Evolutionary conservation across 2,797 vertebrate genomes (phyloP).

Genomic region (Hyperoplus immaculatus): DNA sequence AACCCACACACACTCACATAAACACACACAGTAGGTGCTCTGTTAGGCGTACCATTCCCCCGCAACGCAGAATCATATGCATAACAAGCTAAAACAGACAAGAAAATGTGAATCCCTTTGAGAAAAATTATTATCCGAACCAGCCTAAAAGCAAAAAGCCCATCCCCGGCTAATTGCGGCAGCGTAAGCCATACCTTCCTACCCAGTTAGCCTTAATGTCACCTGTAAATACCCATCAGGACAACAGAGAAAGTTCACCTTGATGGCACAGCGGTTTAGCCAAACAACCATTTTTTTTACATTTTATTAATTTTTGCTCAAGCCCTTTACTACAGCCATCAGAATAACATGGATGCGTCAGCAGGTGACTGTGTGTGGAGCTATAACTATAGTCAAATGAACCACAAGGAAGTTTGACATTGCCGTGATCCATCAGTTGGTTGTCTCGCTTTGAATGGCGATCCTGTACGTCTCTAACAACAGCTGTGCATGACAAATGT

Average conservation of each 20-base stretch:
- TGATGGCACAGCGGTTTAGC: slow-evolving; percentile 36
- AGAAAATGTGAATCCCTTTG: slow-evolving; percentile 50
- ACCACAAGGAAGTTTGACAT: slow-evolving; percentile 2
- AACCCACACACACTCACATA: slow-evolving; percentile 38
- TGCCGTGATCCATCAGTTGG: slow-evolving; percentile 20
- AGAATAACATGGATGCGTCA: slow-evolving; percentile 14
- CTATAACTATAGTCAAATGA: slow-evolving; percentile 25
- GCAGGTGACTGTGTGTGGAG: slow-evolving; percentile 13
- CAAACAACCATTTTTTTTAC: slow-evolving; percentile 12
- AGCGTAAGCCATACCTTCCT: slow-evolving; percentile 52
- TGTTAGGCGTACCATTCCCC: slow-evolving; percentile 4
- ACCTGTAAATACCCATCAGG: slow-evolving; percentile 65
- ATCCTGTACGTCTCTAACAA: slow-evolving; percentile 34
- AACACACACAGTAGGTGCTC: slow-evolving; percentile 36
- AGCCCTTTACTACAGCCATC: slow-evolving; percentile 18
- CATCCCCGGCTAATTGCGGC: slow-evolving; percentile 61
- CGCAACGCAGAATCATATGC: slow-evolving; percentile 41
- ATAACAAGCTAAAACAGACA: slow-evolving; percentile 39
- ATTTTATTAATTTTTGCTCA: slow-evolving; percentile 49
- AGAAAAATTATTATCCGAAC: slow-evolving; percentile 51
- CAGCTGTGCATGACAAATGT: slow-evolving; percentile 32
- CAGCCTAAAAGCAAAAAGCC: slow-evolving; percentile 59
- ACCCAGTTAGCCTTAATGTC: slow-evolving; percentile 64
- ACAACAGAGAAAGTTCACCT: slow-evolving; percentile 34
- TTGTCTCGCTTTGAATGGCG: slow-evolving; percentile 27